Percentiles rank a stretch among this genome's conserved stretches.
phyloP scores from a whole-genome alignment of 1,140 invertebrate genomes.

The Myzus persicae region DNA sequence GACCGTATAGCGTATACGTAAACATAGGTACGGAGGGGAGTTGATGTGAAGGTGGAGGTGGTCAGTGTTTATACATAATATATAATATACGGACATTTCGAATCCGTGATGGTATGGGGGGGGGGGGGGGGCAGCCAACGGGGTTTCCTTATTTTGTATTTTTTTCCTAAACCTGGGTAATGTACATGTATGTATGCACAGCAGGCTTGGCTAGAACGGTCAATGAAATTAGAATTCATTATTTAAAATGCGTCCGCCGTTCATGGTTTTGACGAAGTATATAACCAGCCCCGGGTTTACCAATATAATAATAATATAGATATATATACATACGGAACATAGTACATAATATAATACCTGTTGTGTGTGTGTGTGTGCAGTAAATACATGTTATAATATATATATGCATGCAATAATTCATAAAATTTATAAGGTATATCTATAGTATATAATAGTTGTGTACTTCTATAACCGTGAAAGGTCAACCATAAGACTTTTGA shows the following conservation, averaged over 20 bases:
- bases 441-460: background rate
- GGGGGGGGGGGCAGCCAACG: background rate
- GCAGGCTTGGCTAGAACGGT: background rate
- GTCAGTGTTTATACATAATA: background rate
- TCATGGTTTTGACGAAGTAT: background rate
- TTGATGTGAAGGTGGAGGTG: background rate
- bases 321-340: background rate
- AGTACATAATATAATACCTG: background rate
- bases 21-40: background rate
- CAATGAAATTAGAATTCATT: conserved; percentile 15
- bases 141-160: background rate
- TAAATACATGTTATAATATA: too few species aligned
- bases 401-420: background rate
- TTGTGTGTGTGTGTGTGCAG: background rate
- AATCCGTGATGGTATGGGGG: background rate
- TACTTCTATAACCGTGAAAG: too few species aligned
- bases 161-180: background rate
- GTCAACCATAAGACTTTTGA: background rate
- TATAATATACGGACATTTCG: background rate
- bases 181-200: background rate
- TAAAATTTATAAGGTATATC: background rate
- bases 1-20: background rate
- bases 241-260: background rate
- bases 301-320: too few species aligned
- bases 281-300: background rate